phyloP scores from a whole-genome alignment of 2,113 vertebrate genomes.

The Hypomesus transpacificus region DNA sequence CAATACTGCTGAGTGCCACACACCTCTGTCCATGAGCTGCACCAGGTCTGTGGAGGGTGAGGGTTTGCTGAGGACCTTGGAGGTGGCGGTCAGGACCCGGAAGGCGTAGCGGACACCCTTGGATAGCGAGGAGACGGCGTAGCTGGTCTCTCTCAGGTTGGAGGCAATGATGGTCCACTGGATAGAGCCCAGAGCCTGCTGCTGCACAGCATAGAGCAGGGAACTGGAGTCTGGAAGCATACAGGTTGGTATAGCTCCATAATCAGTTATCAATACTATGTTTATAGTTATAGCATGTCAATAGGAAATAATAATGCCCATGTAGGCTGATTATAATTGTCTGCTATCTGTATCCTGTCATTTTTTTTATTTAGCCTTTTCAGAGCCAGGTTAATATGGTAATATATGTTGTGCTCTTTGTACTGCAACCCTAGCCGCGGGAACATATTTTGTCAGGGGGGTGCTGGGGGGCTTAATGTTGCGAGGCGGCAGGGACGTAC shows the following conservation, averaged over 20 bases:
- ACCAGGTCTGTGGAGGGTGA: constrained; percentile 78
- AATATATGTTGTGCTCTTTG: background rate
- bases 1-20: background rate
- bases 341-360: too few relatives aligned
- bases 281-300: too few relatives aligned
- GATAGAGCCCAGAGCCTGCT: constrained; percentile 84
- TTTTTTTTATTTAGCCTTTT: too few relatives aligned
- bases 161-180: constrained; percentile 84
- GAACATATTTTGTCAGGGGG: too few relatives aligned
- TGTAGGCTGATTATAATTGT: too few relatives aligned
- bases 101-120: constrained; percentile 87
- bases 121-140: constrained; percentile 75
- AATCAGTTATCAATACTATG: too few relatives aligned
- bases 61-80: constrained; percentile 87
- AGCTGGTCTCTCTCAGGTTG: constrained; percentile 74
- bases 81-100: constrained; percentile 81
- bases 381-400: background rate
- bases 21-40: constrained; percentile 84
- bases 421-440: too few relatives aligned
- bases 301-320: too few relatives aligned
- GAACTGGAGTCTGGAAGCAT: constrained; percentile 71
- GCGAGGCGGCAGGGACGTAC: too few relatives aligned
- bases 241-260: background rate
- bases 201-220: constrained; percentile 85
- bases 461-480: too few relatives aligned